phyloP scores from a whole-genome alignment of 2,888 invertebrate genomes.

The Caenorhabditis wallacei region DNA sequence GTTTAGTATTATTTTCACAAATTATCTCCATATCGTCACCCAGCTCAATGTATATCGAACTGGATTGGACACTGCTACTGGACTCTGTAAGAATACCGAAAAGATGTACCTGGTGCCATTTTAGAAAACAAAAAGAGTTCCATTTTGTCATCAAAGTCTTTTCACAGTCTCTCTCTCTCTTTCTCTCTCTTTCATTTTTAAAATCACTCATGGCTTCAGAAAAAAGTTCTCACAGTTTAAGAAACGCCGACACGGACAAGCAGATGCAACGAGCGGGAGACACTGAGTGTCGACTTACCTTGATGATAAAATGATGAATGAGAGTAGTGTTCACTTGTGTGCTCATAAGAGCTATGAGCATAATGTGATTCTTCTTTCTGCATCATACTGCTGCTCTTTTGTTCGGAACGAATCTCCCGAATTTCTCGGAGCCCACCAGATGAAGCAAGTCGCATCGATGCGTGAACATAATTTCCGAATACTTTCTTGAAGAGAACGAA shows the following conservation, averaged over 20 bases:
- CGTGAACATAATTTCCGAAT: constrained; percentile 68
- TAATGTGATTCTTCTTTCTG: constrained; percentile 46
- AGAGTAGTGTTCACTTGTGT: constrained; percentile 51
- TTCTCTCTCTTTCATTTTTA: constrained; percentile 24
- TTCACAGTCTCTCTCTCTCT: constrained; percentile 10
- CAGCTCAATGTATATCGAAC: constrained; percentile 67
- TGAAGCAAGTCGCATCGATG: constrained; percentile 56
- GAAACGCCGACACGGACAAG: constrained; percentile 51
- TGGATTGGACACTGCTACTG: constrained; percentile 57
- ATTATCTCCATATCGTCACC: constrained; percentile 66
- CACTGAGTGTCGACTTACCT: constrained; percentile 49
- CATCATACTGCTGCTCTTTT: constrained; percentile 28
- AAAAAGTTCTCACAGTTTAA: constrained; percentile 42
- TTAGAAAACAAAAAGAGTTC: not conserved
- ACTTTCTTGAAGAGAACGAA: constrained; percentile 67
- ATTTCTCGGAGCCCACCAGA: constrained; percentile 32
- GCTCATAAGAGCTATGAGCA: constrained; percentile 50
- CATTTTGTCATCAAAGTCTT: constrained; percentile 6
- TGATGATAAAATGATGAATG: constrained; percentile 57
- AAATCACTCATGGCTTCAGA: constrained; percentile 29
- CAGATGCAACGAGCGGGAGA: constrained; percentile 57
- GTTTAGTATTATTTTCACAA: constrained; percentile 61
- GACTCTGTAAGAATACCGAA: constrained; percentile 58
- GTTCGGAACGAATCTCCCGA: constrained; percentile 35
- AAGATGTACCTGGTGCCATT: constrained; percentile 52